Conservation (phyloP, 2,888 invertebrate genomes). For the Leptura quadrifasciata region DNA sequence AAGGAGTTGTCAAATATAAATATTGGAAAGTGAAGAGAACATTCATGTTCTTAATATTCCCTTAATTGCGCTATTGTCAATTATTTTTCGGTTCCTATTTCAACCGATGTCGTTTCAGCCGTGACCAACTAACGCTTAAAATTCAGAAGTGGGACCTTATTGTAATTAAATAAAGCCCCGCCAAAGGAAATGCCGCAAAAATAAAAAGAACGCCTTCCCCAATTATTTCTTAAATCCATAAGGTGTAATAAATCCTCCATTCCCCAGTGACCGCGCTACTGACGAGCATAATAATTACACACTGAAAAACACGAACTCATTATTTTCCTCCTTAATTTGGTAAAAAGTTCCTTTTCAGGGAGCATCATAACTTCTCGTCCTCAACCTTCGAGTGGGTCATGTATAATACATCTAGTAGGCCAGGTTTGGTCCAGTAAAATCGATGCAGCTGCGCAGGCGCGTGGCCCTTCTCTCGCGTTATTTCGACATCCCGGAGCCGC, state of each 20-base stretch:
- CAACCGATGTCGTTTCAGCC: not conserved
- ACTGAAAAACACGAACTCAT: slow-evolving; percentile 16
- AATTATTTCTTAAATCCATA: slow-evolving; percentile 1
- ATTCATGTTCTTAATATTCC: not conserved
- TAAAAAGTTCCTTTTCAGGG: slow-evolving; percentile 40
- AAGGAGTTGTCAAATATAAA: too few relatives aligned
- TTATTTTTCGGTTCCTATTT: not conserved
- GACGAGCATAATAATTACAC: slow-evolving; percentile 32
- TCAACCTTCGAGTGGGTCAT: slow-evolving; percentile 67
- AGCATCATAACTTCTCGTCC: slow-evolving; percentile 56
- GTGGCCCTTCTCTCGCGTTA: slow-evolving; percentile 59
- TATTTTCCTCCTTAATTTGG: slow-evolving; percentile 43
- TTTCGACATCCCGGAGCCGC: slow-evolving; percentile 69
- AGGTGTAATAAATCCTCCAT: slow-evolving; percentile 21
- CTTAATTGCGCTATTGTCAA: not conserved
- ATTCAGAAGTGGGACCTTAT: slow-evolving; percentile 23
- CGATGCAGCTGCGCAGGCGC: slow-evolving; percentile 69
- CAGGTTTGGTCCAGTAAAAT: slow-evolving; percentile 71
- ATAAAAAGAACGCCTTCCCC: slow-evolving; percentile 2
- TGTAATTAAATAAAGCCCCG: slow-evolving; percentile 10
- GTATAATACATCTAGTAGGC: slow-evolving; percentile 71
- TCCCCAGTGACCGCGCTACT: slow-evolving; percentile 17
- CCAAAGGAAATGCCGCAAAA: slow-evolving; percentile 10
- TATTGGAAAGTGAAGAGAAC: too few relatives aligned
- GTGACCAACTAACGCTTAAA: slow-evolving; percentile 5